Conservation (phyloP, 2,113 vertebrate genomes). For the Neotragus moschatus region DNA sequence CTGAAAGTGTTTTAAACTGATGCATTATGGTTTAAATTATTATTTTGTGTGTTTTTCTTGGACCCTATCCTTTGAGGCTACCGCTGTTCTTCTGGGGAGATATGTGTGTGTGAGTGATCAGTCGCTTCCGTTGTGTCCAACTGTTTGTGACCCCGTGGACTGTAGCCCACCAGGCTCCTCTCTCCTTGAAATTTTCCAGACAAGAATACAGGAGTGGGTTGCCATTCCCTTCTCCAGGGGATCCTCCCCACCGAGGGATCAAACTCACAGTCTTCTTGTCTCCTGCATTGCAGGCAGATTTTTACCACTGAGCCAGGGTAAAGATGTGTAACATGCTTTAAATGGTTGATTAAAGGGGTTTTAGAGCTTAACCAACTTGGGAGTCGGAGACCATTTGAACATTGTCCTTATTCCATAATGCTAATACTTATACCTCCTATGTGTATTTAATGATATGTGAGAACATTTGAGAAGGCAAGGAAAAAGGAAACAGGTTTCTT, state of each 20-base stretch:
- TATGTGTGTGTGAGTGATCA: neutral
- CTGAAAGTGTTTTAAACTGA: neutral
- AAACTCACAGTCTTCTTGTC: neutral
- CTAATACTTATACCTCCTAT: neutral
- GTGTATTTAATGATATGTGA: neutral
- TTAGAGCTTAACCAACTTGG: neutral
- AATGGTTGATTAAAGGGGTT: neutral
- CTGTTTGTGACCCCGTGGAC: neutral
- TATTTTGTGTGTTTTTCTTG: neutral
- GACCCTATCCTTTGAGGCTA: neutral
- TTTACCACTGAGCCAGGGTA: neutral
- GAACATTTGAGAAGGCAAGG: neutral
- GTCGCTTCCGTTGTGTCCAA: neutral
- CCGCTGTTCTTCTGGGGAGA: neutral
- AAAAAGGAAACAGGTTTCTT: neutral
- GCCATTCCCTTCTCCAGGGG: neutral
- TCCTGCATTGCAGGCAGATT: neutral
- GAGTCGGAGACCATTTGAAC: neutral
- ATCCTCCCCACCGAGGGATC: neutral
- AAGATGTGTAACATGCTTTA: neutral
- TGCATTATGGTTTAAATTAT: neutral
- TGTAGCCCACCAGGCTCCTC: neutral
- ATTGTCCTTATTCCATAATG: neutral
- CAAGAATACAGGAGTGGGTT: neutral
- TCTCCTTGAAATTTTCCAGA: neutral